Percentiles rank a stretch among this genome's conserved stretches.
phyloP scores from a whole-genome alignment of 1,140 invertebrate species.

The Bombus affinis region DNA sequence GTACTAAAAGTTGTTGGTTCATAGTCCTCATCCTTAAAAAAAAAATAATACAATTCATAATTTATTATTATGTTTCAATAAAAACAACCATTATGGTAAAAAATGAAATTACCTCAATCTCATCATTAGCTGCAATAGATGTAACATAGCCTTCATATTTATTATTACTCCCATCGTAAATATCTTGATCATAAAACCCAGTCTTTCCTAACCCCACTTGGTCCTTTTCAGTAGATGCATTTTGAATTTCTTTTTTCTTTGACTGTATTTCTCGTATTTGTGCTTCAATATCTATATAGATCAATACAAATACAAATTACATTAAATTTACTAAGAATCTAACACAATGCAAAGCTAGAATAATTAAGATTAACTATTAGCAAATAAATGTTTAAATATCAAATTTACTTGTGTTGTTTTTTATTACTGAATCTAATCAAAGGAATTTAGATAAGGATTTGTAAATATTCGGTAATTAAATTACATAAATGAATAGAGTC shows the following conservation, averaged over 20 bases:
- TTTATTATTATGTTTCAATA: not conserved
- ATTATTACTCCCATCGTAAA: conserved; percentile 92
- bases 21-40: conserved; percentile 92
- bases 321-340: not conserved
- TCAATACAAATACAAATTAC: not conserved
- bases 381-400: not conserved
- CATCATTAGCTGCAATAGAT: conserved; percentile 97
- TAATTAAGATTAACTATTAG: not conserved
- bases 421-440: not conserved
- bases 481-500: not conserved
- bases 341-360: not conserved
- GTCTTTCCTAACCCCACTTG: conserved; percentile 94
- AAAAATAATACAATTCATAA: conserved; percentile 56
- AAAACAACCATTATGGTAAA: not conserved
- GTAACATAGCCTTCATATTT: conserved; percentile 97
- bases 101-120: conserved; percentile 87
- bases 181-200: conserved; percentile 95
- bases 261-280: conserved; percentile 95
- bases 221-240: conserved; percentile 85
- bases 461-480: not conserved
- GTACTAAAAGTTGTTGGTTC: conserved; percentile 86
- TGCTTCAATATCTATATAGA: conserved; percentile 93
- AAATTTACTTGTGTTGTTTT: not conserved
- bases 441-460: not conserved
- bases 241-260: conserved; percentile 90